These are phyloP conservation scores for Dicaeum eximium DNA, from an alignment of 2,113 vertebrate genomes.

Conservation along the genomic window DNA sequence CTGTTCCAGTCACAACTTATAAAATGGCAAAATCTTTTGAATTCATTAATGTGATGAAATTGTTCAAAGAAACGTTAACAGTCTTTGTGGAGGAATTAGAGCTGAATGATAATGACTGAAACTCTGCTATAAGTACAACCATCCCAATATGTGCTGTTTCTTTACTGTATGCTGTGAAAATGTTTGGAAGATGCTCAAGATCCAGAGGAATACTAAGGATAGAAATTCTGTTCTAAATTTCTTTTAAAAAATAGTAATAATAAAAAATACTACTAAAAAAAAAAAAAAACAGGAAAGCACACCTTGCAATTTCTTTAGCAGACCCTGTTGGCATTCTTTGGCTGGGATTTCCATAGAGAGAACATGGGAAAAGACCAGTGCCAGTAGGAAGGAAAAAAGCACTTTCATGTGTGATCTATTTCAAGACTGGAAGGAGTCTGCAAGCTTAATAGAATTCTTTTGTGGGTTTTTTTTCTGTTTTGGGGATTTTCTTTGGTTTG, in stretches of 20 bases:
- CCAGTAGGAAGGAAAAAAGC: neutral
- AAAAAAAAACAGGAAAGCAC: neutral
- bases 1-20: neutral
- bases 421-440: neutral
- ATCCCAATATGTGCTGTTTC: neutral
- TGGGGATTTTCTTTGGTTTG: neutral
- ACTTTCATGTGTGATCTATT: accelerated
- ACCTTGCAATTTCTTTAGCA: neutral
- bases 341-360: neutral
- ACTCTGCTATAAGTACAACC: neutral
- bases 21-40: neutral
- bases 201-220: neutral
- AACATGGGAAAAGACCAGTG: neutral
- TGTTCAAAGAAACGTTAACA: neutral
- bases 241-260: neutral
- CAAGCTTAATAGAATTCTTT: neutral
- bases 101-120: neutral
- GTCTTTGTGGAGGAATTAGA: neutral
- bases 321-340: neutral
- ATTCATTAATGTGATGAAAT: neutral
- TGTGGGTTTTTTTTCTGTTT: neutral
- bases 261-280: neutral
- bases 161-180: neutral
- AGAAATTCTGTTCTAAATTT: neutral
- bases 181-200: neutral